These are phyloP conservation scores for Poecilia latipinna DNA, from an alignment of 2,113 vertebrate species.

Conservation along the genomic window DNA sequence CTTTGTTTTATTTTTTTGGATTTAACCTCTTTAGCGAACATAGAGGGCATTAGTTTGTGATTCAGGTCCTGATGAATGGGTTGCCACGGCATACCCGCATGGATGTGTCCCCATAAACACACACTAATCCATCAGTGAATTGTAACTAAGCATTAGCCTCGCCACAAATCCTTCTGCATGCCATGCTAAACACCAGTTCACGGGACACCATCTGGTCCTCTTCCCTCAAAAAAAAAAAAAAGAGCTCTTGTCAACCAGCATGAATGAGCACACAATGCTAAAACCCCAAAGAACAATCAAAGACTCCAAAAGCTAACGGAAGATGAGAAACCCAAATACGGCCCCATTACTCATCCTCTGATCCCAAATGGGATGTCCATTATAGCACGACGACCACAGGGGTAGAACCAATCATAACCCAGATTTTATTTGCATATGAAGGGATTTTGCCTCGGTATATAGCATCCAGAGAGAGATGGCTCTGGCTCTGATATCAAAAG, in stretches of 20 bases:
- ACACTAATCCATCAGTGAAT: constrained; percentile 81
- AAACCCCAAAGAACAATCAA: constrained; percentile 45
- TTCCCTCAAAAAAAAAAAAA: constrained; percentile 11
- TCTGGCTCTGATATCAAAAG: constrained; percentile 79
- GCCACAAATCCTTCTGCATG: constrained; percentile 74
- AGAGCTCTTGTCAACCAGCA: constrained; percentile 54
- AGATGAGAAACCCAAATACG: constrained; percentile 70
- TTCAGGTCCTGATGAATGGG: constrained; percentile 88
- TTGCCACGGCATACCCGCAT: constrained; percentile 81
- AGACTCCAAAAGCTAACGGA: constrained; percentile 46
- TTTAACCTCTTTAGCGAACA: constrained; percentile 86
- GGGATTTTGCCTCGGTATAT: constrained; percentile 74
- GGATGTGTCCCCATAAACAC: constrained; percentile 59
- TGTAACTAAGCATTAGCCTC: constrained; percentile 77
- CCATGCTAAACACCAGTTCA: constrained; percentile 79
- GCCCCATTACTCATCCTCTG: constrained; percentile 79
- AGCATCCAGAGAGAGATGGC: constrained; percentile 72
- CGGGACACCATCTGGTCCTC: constrained; percentile 84
- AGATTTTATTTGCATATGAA: constrained; percentile 85
- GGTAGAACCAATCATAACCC: constrained; percentile 69
- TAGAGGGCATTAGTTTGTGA: constrained; percentile 90
- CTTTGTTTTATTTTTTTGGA: constrained; percentile 78
- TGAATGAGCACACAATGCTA: constrained; percentile 52
- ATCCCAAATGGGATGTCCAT: constrained; percentile 74
- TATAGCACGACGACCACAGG: constrained; percentile 67